Base-by-base conservation (phyloP, 2,113 vertebrate species). In the Zingel zingel region DNA sequence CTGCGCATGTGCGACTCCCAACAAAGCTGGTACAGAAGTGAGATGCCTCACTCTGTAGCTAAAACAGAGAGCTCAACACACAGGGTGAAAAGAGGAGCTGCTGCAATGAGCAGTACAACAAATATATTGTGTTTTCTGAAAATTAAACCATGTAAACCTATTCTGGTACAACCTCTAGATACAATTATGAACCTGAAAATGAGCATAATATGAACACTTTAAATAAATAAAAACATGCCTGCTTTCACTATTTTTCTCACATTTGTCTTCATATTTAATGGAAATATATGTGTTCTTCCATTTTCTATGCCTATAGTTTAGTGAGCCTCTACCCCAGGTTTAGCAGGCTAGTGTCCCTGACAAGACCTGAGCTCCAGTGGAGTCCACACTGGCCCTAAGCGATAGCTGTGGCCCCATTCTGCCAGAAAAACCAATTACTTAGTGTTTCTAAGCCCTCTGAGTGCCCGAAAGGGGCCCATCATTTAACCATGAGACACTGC, bases 391-490 rank as follows among this genome's bases (percentile, higher is more conserved):
- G 78, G 88, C 90, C 88, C 81, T 77, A 51, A 90, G 92, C 88
- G 79, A 89, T 30, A 72, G 78, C 77, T 16, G 43, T 90, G 94
- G 83, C 89, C 93, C 89, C 88, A 94, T 93, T 94, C 91, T 94
- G 93, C 93, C 93, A 94, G 81, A 84, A 91, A 93, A 95, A 94
- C 82, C 91, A 93, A 93, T 92, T 91, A 92, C 86, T 93, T 93
- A 89, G 88, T 92, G 91, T 92, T 89, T 87, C 71, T 79, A 83
- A 83, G 71, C 63, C 86, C 82, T 84, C 48, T 45, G 73, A 86
- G 88, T 81, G 79, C 77, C 87, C 67, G 16, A 89, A 86, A 83
- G 81, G 70, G 70, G 59, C 78, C 86, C 90, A 94, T 90, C 91
- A 90, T 91, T 92, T 92, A 93, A 92, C 78, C 82, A 90, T 84